These are phyloP conservation scores for Disparrhopalites patrizii DNA, from an alignment of 2,888 invertebrate genomes.

Conservation along the genomic window DNA sequence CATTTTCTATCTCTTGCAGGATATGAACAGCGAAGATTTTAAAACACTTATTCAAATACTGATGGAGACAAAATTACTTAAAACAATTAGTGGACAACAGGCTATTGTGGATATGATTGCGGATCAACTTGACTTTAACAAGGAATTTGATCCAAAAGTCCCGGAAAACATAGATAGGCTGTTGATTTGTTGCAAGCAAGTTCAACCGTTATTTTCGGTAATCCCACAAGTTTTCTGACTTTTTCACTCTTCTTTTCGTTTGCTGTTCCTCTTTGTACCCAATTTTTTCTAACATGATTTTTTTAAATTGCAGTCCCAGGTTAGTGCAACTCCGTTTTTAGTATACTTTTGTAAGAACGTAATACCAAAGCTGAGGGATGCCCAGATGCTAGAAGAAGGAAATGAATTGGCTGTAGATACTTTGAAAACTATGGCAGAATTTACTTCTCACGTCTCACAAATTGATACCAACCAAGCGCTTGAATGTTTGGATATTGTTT, in stretches of 20 bases:
- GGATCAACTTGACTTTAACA: slow-evolving; percentile 77
- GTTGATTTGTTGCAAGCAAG: slow-evolving; percentile 79
- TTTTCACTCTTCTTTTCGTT: too few relatives aligned
- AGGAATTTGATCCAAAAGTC: slow-evolving; percentile 51
- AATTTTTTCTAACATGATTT: not conserved
- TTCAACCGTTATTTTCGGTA: slow-evolving; percentile 83
- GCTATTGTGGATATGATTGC: slow-evolving; percentile 80
- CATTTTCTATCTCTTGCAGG: too few relatives aligned
- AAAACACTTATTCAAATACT: slow-evolving; percentile 81
- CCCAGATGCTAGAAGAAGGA: slow-evolving; percentile 60
- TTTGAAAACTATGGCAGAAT: slow-evolving; percentile 80
- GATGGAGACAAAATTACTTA: slow-evolving; percentile 73
- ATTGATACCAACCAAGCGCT: slow-evolving; percentile 64
- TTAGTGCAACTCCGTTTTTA: slow-evolving; percentile 79
- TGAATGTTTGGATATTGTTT: slow-evolving; percentile 69
- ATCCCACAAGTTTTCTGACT: slow-evolving; percentile 52
- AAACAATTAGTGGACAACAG: slow-evolving; percentile 77
- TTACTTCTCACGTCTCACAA: slow-evolving; percentile 61
- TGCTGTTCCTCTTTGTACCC: not conserved
- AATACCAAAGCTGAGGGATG: slow-evolving; percentile 67
- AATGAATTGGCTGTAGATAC: slow-evolving; percentile 70
- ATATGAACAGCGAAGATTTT: slow-evolving; percentile 89
- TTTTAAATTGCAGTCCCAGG: slow-evolving; percentile 63
- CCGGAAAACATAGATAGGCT: slow-evolving; percentile 64
- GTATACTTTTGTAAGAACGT: slow-evolving; percentile 80